Conservation (phyloP, 2,888 invertebrate species). For the Sphecodes monilicornis region DNA sequence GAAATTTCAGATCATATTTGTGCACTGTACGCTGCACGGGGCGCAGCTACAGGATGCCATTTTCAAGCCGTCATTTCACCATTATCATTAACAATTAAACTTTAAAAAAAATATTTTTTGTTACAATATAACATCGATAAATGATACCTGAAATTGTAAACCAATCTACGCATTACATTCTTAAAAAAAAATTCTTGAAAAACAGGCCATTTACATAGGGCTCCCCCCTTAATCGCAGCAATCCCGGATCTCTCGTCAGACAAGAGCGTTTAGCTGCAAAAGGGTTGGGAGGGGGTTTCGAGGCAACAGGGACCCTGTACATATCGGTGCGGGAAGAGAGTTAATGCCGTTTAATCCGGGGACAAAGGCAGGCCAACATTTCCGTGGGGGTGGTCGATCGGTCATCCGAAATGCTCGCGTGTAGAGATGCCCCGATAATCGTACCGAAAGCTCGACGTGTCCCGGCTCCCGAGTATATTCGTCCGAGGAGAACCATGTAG, state of each 20-base stretch:
- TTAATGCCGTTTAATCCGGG: constrained; percentile 57
- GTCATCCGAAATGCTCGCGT: constrained; percentile 61
- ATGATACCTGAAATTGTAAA: no score
- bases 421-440: constrained; percentile 61
- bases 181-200: no score
- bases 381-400: constrained; percentile 55
- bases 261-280: constrained; percentile 50
- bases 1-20: no score
- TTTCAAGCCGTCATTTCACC: no score
- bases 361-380: constrained; percentile 46
- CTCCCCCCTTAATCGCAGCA: constrained; percentile 55
- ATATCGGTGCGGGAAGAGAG: constrained; percentile 42
- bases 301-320: neutral
- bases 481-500: neutral
- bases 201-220: no score
- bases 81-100: no score
- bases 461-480: neutral
- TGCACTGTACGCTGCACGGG: no score
- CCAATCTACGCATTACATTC: no score
- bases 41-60: no score
- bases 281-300: neutral
- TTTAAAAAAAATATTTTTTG: no score
- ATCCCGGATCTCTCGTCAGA: constrained; percentile 52
- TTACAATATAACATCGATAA: no score
- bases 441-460: constrained; percentile 41